These are phyloP conservation scores for Apocheima hispidaria DNA, from an alignment of 2,888 invertebrate genomes.

Conservation along the genomic window DNA sequence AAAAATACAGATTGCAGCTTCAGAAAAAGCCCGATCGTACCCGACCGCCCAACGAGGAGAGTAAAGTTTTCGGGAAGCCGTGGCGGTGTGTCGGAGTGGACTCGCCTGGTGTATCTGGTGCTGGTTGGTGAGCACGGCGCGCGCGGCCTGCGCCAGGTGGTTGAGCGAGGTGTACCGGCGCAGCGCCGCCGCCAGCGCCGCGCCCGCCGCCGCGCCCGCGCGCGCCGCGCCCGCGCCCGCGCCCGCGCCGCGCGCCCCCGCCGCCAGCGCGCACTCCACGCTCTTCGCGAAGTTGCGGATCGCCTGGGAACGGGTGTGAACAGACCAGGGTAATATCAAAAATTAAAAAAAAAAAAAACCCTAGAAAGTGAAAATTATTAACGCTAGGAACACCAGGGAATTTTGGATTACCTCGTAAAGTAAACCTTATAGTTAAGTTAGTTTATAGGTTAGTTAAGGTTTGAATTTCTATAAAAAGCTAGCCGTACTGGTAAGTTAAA, in stretches of 20 bases:
- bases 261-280: constrained; percentile 94
- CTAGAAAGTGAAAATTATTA: background rate
- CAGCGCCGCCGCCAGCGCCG: constrained; percentile 97
- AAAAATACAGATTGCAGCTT: too few species aligned
- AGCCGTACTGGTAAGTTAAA: too few species aligned
- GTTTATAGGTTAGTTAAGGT: too few species aligned
- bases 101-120: constrained; percentile 95
- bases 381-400: too few species aligned
- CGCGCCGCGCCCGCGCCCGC: constrained; percentile 93
- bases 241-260: constrained; percentile 94
- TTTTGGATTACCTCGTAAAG: too few species aligned
- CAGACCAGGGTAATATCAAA: too few species aligned
- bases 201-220: constrained; percentile 93
- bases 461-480: too few species aligned
- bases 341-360: too few species aligned
- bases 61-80: too few species aligned
- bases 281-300: constrained; percentile 82
- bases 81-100: constrained; percentile 85
- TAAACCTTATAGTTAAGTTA: too few species aligned
- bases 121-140: constrained; percentile 97
- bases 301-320: constrained; percentile 89
- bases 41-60: too few species aligned
- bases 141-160: constrained; percentile 97
- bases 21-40: too few species aligned
- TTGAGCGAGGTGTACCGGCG: constrained; percentile 98